Evolutionary conservation across 37 sponge, comb jelly and placozoan species (phyloP).

Genomic region (Cladorhizidae sp.): DNA sequence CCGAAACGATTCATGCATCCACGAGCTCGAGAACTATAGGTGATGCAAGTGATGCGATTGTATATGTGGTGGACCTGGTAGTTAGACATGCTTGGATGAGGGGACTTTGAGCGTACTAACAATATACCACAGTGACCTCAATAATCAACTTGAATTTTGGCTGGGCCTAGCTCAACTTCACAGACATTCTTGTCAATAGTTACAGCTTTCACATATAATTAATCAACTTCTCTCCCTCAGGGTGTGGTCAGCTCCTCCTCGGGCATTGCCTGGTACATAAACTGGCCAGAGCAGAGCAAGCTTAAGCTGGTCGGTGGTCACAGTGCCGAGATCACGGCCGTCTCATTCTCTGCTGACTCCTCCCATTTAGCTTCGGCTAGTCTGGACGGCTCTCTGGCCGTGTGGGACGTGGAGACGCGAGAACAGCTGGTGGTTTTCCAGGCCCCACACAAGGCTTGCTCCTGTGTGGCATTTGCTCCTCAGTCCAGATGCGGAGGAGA

Average conservation of each 20-base stretch:
- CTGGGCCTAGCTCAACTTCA: no score
- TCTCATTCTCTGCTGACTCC: constrained; percentile 15
- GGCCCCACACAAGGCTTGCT: constrained; percentile 62
- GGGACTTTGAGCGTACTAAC: no score
- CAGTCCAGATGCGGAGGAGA: not conserved
- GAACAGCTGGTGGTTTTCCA: constrained; percentile 69
- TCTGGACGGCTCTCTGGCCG: constrained; percentile 58
- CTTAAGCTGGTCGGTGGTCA: constrained; percentile 80
- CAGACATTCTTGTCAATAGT: no score
- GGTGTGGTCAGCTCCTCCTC: constrained; percentile 79
- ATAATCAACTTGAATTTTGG: no score
- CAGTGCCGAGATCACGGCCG: constrained; percentile 40
- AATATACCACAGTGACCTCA: no score
- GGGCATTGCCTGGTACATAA: constrained; percentile 81
- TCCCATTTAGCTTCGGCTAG: constrained; percentile 41
- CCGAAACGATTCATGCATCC: no score
- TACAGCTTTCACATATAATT: no score
- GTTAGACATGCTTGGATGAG: no score
- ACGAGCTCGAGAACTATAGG: no score
- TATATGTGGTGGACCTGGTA: no score
- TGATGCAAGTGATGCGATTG: no score
- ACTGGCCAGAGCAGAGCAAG: constrained; percentile 71
- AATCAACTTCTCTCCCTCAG: constrained; percentile 23
- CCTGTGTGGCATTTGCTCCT: constrained; percentile 54
- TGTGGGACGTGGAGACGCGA: constrained; percentile 61